Evolutionary conservation across 2,113 vertebrate genomes (phyloP).

Genomic region (Lasiurus borealis): DNA sequence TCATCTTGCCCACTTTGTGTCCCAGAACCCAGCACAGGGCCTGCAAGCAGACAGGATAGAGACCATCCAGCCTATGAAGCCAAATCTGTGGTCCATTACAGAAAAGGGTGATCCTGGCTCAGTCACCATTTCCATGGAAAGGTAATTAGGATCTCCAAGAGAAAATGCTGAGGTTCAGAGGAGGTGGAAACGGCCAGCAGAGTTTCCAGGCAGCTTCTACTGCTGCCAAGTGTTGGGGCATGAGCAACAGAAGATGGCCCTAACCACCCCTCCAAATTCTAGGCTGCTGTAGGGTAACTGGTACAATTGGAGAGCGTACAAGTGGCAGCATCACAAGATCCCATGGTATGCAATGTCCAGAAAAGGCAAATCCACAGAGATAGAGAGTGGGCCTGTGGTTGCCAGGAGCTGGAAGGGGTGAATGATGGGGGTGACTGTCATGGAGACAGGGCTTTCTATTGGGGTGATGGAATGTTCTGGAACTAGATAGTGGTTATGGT

Average conservation of each 20-base stretch:
- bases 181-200: background rate
- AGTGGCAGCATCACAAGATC: rapidly evolving
- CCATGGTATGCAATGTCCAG: background rate
- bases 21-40: background rate
- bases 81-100: too few species aligned
- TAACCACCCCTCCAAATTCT: background rate
- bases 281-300: background rate
- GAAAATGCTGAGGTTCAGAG: rapidly evolving
- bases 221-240: rapidly evolving
- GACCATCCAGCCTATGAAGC: rapidly evolving
- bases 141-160: background rate
- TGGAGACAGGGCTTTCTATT: rapidly evolving
- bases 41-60: background rate
- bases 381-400: too few species aligned
- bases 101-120: background rate
- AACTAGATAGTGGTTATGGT: background rate
- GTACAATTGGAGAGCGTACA: background rate
- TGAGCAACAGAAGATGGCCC: background rate
- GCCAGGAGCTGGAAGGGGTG: background rate
- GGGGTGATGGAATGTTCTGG: background rate
- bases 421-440: background rate
- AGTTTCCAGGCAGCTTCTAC: background rate
- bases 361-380: too few species aligned
- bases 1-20: rapidly evolving
- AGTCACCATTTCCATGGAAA: rapidly evolving